Percentiles rank a stretch among this genome's conserved stretches.
Evolutionary conservation across 2,888 invertebrate genomes (phyloP).

Genomic region (Trisateles emortualis): DNA sequence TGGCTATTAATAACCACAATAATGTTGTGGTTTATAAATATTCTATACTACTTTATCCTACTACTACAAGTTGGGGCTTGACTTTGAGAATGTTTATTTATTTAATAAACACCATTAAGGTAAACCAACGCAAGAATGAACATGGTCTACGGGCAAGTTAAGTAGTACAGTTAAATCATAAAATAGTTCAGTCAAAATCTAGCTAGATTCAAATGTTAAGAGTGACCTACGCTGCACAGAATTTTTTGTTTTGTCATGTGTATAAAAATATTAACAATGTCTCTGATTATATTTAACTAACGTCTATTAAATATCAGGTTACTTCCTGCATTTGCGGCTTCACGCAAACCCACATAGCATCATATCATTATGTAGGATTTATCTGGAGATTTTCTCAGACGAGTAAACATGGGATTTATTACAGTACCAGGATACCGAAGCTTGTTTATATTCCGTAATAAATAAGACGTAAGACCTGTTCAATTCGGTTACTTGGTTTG

Average conservation of each 20-base stretch:
- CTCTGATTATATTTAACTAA: slow-evolving; percentile 43
- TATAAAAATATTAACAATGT: slow-evolving; percentile 26
- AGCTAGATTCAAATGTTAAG: no score
- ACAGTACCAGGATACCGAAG: not conserved
- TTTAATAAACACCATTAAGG: no score
- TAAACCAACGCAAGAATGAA: no score
- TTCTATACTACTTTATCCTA: no score
- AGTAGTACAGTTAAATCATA: no score
- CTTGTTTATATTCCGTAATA: slow-evolving; percentile 10
- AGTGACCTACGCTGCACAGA: slow-evolving; percentile 19
- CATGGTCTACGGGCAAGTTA: no score
- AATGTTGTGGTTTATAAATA: slow-evolving; percentile 18
- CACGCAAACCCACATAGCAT: slow-evolving; percentile 44
- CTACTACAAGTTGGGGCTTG: no score
- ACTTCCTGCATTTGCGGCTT: slow-evolving; percentile 67
- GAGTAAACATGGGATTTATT: slow-evolving; percentile 24
- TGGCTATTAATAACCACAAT: slow-evolving; percentile 12
- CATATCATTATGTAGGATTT: slow-evolving; percentile 47
- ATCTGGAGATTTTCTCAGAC: slow-evolving; percentile 29
- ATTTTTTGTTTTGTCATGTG: slow-evolving; percentile 14
- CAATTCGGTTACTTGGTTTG: slow-evolving; percentile 13
- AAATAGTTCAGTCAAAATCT: no score
- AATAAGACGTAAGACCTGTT: slow-evolving; percentile 24
- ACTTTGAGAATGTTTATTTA: no score
- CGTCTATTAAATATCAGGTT: slow-evolving; percentile 56